Percentiles rank a stretch among this genome's conserved stretches.
Conservation (phyloP, 2,113 vertebrate species). For the Ia io region DNA sequence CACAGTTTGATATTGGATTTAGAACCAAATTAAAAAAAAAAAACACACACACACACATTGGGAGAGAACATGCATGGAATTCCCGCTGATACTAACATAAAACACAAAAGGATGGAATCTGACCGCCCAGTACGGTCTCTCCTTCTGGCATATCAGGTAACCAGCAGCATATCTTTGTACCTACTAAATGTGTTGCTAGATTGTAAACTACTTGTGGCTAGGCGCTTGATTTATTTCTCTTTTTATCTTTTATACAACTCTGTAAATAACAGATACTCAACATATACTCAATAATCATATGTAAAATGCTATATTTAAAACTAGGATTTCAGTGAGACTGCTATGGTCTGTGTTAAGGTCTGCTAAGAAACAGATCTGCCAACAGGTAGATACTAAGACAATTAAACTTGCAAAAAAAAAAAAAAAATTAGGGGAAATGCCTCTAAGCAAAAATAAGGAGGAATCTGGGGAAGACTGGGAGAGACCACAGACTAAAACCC, state of each 20-base stretch:
- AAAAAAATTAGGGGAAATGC: not conserved
- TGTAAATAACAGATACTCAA: not conserved
- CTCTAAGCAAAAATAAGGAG: not conserved
- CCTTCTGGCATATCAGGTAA: not conserved
- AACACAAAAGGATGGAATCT: conserved; percentile 15
- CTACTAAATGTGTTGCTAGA: not conserved
- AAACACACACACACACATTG: not conserved
- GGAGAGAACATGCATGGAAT: conserved; percentile 56
- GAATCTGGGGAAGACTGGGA: not conserved
- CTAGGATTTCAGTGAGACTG: not conserved
- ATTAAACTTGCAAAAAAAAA: not conserved
- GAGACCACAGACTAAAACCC: not conserved
- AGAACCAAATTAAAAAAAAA: conserved; percentile 54
- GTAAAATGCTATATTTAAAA: not conserved
- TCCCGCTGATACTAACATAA: conserved; percentile 45
- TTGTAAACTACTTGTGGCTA: conserved; percentile 26
- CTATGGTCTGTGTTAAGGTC: not conserved
- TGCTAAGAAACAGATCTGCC: not conserved
- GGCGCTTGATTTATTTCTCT: not conserved
- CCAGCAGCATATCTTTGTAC: not conserved
- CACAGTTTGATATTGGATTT: conserved; percentile 68
- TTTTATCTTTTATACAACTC: not conserved
- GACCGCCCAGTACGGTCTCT: not conserved
- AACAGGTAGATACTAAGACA: not conserved
- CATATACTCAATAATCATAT: not conserved